These are phyloP conservation scores for Maniola jurtina DNA, from an alignment of 1,140 invertebrate species.

Conservation along the genomic window DNA sequence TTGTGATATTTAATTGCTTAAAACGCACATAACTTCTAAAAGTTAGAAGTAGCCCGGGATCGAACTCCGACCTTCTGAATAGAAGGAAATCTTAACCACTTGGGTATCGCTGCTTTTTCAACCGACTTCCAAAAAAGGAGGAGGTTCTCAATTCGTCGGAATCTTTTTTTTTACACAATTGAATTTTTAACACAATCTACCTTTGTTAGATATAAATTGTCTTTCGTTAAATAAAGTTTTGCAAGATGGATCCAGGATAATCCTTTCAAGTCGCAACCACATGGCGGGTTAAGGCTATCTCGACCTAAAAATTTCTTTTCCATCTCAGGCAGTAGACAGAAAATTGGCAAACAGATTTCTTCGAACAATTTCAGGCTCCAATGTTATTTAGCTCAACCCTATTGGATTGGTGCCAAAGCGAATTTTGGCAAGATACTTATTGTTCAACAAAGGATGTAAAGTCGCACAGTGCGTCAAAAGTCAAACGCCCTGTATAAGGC, in stretches of 20 bases:
- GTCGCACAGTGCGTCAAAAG: background rate
- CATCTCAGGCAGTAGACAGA: constrained; percentile 5
- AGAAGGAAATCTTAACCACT: too few relatives aligned
- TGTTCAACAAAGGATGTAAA: constrained; percentile 17
- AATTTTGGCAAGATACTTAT: constrained; percentile 27
- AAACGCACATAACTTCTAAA: too few relatives aligned
- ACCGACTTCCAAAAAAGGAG: too few relatives aligned
- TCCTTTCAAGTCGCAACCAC: background rate
- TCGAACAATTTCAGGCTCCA: constrained; percentile 20
- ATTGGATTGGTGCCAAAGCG: constrained; percentile 28
- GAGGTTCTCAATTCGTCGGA: too few relatives aligned
- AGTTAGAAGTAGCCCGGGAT: too few relatives aligned
- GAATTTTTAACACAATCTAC: too few relatives aligned
- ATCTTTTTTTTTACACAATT: too few relatives aligned
- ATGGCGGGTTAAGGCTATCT: background rate
- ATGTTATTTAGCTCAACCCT: constrained; percentile 31
- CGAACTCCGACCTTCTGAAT: too few relatives aligned
- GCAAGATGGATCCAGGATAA: background rate
- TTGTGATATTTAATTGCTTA: too few relatives aligned
- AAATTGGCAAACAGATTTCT: constrained; percentile 24
- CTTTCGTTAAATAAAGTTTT: background rate
- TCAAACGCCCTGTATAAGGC: background rate
- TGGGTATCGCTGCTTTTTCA: too few relatives aligned
- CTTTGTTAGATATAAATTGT: too few relatives aligned
- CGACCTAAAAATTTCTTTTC: background rate